Conservation (phyloP, 2,888 invertebrate species). For the Lottia scabra region DNA sequence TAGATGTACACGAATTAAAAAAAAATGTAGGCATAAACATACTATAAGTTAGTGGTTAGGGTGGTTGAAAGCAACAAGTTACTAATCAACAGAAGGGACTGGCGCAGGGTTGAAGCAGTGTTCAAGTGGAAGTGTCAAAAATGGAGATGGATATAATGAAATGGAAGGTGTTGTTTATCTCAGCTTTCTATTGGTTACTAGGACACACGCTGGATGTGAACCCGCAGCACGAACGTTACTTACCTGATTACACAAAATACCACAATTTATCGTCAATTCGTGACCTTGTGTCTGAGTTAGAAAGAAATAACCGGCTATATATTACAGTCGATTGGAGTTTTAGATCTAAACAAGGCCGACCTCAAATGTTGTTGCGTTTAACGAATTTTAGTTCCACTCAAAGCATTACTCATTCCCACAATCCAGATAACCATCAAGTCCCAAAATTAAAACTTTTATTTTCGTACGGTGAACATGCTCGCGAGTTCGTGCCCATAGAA, state of each 20-base stretch:
- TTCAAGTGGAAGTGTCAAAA: too few species aligned
- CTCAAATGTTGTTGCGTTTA: slow-evolving; percentile 54
- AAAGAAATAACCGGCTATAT: slow-evolving; percentile 35
- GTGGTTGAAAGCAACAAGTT: too few species aligned
- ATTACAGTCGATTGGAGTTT: slow-evolving; percentile 41
- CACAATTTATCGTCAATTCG: slow-evolving; percentile 50
- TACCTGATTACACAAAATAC: slow-evolving; percentile 60
- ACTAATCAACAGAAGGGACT: too few species aligned
- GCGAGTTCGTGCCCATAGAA: slow-evolving; percentile 66
- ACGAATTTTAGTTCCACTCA: slow-evolving; percentile 50
- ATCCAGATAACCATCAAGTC: background rate
- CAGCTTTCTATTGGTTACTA: too few species aligned
- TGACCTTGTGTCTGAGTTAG: slow-evolving; percentile 40
- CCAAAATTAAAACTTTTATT: slow-evolving; percentile 52
- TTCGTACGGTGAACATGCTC: slow-evolving; percentile 66
- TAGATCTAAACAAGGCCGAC: slow-evolving; percentile 41
- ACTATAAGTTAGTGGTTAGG: too few species aligned
- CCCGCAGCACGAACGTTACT: slow-evolving; percentile 57
- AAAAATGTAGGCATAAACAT: too few species aligned
- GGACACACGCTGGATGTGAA: slow-evolving; percentile 44
- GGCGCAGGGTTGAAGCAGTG: too few species aligned
- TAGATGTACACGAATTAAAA: too few species aligned
- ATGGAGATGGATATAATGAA: too few species aligned
- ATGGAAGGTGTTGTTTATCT: too few species aligned
- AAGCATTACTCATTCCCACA: background rate